Evolutionary conservation across 2,888 invertebrate species (phyloP), one percentile per base, ranked within the genome.

Genomic region (Ectropis crepuscularia): DNA sequence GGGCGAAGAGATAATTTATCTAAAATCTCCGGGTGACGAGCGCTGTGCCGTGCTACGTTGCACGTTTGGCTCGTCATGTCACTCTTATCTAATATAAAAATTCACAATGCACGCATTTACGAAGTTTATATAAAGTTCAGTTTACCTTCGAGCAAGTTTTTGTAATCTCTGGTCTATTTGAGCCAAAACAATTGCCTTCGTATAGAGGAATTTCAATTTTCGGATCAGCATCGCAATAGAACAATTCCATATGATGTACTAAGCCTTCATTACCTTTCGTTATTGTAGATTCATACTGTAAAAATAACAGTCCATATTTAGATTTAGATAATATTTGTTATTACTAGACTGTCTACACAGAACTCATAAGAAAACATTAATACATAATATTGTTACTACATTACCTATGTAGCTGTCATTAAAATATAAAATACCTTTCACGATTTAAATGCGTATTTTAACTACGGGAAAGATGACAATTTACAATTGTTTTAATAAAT

Each of bases 181-280:
- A 81, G 53, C 95, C 94, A 73, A 96, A 95, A 80, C 99, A 99
- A 48, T 96, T 96, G 0, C 98, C 99, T 61, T 95, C 96, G 86
- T 97, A 99, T 36, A 95, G 80, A 0, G 97, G 97, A 46, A 99
- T 95, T 7, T 95, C 93, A 5, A 93, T 87, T 12, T 94, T 87
- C 0, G 93, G 85, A 2, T 94, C 94, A 0, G 96, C 95, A 74
- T 97, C 97, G 82, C 99, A 99, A 83, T 99, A 98, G 79, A 99
- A 99, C 0, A 99, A 95, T 92, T 99, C 99, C 97, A 99, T 98
- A 86, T 99, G 99, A 88, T 99, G 99, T 0, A 99, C 98, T 36
- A 99, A 81, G 28, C 96, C 96, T 82, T 98, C 97, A 74, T 96
- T 97, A 0, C 96, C 96, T 65, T 90, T 83, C 50, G 96, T 95